These are phyloP conservation scores for Semicossyphus pulcher DNA, from an alignment of 2,113 vertebrate species.

Conservation along the genomic window DNA sequence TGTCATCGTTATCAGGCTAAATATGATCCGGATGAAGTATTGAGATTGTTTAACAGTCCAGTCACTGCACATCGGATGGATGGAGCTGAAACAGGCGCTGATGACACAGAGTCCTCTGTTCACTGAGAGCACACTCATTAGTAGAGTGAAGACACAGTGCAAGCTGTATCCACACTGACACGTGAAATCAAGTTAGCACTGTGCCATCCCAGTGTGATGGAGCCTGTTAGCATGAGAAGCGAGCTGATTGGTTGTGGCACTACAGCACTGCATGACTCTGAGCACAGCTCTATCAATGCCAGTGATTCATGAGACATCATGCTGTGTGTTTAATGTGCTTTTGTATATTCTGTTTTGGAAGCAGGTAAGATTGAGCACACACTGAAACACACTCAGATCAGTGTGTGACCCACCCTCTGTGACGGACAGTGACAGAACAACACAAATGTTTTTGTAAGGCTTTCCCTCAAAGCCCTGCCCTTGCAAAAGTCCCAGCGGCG, in stretches of 20 bases:
- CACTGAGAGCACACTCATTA: neutral
- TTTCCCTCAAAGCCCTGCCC: neutral
- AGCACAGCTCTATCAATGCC: neutral
- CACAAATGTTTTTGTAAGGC: neutral
- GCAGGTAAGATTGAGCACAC: conserved; percentile 31
- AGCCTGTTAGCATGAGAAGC: conserved; percentile 3
- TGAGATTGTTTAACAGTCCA: no score
- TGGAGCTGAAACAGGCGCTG: no score
- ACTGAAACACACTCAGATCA: neutral
- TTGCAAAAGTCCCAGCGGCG: no score
- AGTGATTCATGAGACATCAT: neutral
- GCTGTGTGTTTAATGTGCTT: conserved; percentile 11
- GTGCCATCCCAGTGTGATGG: neutral
- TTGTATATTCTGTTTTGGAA: neutral
- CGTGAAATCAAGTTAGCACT: neutral
- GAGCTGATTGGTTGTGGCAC: neutral
- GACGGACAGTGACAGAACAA: conserved; percentile 30
- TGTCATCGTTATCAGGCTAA: no score
- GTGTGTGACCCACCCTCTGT: neutral
- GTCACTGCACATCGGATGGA: no score
- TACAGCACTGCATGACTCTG: conserved; percentile 16
- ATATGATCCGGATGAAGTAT: no score
- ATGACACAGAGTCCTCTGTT: neutral
- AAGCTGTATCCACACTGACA: neutral
- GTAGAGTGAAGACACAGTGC: neutral